phyloP scores from a whole-genome alignment of 2,888 invertebrate species.

The Itoplectis maculator region DNA sequence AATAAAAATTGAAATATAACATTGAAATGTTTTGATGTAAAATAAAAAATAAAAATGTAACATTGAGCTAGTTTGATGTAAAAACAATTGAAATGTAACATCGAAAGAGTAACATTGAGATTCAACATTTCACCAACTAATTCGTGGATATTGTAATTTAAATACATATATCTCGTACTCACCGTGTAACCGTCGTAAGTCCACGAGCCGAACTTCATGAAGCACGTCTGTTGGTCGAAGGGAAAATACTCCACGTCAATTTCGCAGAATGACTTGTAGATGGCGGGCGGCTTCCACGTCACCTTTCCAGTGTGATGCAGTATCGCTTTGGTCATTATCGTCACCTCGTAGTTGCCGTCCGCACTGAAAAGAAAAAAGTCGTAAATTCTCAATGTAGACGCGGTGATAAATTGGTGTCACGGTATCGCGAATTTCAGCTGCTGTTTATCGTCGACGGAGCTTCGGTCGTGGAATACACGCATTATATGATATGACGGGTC shows the following conservation, averaged over 20 bases:
- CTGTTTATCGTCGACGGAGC: too few relatives aligned
- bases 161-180: slow-evolving; percentile 79
- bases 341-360: slow-evolving; percentile 99
- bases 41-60: too few relatives aligned
- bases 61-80: too few relatives aligned
- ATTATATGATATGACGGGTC: neutral
- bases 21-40: too few relatives aligned
- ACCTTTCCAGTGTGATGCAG: slow-evolving; percentile 97
- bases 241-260: slow-evolving; percentile 98
- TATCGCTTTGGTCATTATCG: slow-evolving; percentile 98
- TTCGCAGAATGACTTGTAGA: slow-evolving; percentile 99
- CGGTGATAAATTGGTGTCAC: too few relatives aligned
- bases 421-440: neutral
- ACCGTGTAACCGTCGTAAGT: slow-evolving; percentile 98
- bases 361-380: slow-evolving; percentile 89
- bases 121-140: too few relatives aligned
- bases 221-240: slow-evolving; percentile 97
- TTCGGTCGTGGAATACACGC: too few relatives aligned
- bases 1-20: too few relatives aligned
- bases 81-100: too few relatives aligned
- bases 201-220: slow-evolving; percentile 98
- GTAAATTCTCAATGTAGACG: slow-evolving; percentile 50
- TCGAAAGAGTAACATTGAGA: too few relatives aligned
- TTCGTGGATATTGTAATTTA: too few relatives aligned
- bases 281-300: slow-evolving; percentile 99